Percentiles rank a stretch among this genome's conserved stretches.
These are phyloP conservation scores for Coluber constrictor DNA, from an alignment of 2,797 vertebrate species.

Conservation along the genomic window DNA sequence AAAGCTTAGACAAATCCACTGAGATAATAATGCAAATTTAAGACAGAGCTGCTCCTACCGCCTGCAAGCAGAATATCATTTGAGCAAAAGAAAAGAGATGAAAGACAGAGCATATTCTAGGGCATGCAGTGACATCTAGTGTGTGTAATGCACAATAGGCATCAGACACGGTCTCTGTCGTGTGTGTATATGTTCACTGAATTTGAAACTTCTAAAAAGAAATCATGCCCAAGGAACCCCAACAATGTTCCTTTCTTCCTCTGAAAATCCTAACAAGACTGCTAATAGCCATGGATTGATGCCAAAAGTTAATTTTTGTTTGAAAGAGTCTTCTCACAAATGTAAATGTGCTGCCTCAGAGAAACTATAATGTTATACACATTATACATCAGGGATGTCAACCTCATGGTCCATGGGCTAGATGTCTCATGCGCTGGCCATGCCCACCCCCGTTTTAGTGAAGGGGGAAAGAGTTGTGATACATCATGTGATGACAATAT, in stretches of 20 bases:
- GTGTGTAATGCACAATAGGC: conserved; percentile 37
- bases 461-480: too few relatives aligned
- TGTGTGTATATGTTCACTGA: background rate
- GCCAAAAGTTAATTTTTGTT: background rate
- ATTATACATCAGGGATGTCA: too few relatives aligned
- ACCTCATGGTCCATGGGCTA: too few relatives aligned
- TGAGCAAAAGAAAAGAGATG: conserved; percentile 17
- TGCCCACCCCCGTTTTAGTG: too few relatives aligned
- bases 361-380: background rate
- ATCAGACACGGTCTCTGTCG: background rate
- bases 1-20: background rate
- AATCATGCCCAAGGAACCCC: background rate
- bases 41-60: background rate
- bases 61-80: background rate
- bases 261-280: background rate
- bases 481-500: too few relatives aligned
- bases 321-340: background rate
- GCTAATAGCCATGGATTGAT: background rate
- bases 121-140: conserved; percentile 65
- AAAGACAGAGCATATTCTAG: conserved; percentile 45
- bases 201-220: conserved; percentile 1
- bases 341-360: too few relatives aligned
- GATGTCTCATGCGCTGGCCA: too few relatives aligned
- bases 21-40: background rate
- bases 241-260: background rate